Base-by-base conservation (phyloP, 1,140 invertebrate species). In the Centruroides sculpturatus region DNA sequence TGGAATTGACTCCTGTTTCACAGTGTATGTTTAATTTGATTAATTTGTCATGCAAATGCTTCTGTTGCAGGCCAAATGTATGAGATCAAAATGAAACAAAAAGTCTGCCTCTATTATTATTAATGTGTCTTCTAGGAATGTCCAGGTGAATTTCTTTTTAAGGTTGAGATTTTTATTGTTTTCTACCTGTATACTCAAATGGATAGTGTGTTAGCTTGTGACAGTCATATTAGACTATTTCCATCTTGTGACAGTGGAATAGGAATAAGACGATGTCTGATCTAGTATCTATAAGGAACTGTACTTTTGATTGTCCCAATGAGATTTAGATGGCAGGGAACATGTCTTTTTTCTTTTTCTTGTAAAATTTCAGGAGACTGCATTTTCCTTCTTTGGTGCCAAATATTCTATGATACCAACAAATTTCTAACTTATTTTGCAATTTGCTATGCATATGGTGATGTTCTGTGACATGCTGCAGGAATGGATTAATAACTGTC, bases 321-420 rank as follows among this genome's bases (percentile, higher is more conserved):
- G 55, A 54, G 46, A 56, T 10, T 8, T 35, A 10, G 8, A 7
- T 12, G 55, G 46, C 47, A 46, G 56, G 54, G 41, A 41, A 35
- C 23, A 10, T 34, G 50, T 55, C 53, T 3, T 23, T 5, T 4
- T 23, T 34, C 4, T n/a, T 55, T 55, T 55, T 23, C 4, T 35
- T 35, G n/a, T 4, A 6, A 4, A 10, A 11, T 11, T 12, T 9
- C 59, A 63, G 34, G 6, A 7, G n/a, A 13, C 3, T 9, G 47
- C 62, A 63, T 47, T 63, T 63, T 13, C n/a, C 1, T 35, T 59
- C 61, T 6, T 63, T 55, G 11, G 35, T 48, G 56, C 59, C 62
- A 49, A 60, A 63, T 34, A n/a, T 64, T 5, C n/a, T 53, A 47
- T 64, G 63, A 58, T 64, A 64, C 54, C 55, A 64, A 56, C 63